These are phyloP conservation scores for Thyatira batis DNA, from an alignment of 2,888 invertebrate species.

Conservation along the genomic window DNA sequence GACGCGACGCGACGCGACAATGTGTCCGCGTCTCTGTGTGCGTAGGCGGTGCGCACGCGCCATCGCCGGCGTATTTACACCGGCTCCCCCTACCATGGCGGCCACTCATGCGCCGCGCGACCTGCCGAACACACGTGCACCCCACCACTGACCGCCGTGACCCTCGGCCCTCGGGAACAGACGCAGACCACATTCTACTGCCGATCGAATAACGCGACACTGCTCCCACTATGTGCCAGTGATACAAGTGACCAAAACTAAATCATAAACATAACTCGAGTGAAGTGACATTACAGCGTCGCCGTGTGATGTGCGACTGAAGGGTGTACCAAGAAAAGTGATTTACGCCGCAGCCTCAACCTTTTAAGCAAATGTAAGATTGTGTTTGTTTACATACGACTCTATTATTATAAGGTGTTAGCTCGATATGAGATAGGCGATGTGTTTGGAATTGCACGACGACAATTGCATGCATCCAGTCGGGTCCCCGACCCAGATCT, in stretches of 20 bases:
- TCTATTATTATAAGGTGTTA: slow-evolving; percentile 17
- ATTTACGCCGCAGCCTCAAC: slow-evolving; percentile 75
- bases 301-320: slow-evolving; percentile 74
- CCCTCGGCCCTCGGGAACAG: slow-evolving; percentile 43
- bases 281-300: slow-evolving; percentile 66
- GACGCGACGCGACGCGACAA: slow-evolving; percentile 26
- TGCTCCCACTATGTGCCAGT: slow-evolving; percentile 72
- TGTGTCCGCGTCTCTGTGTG: slow-evolving; percentile 52
- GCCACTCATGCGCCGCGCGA: slow-evolving; percentile 80
- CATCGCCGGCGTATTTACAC: slow-evolving; percentile 75
- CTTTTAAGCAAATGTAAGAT: slow-evolving; percentile 76
- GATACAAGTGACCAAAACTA: slow-evolving; percentile 61
- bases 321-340: slow-evolving; percentile 56
- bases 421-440: slow-evolving; percentile 18
- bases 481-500: slow-evolving; percentile 76
- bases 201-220: slow-evolving; percentile 49
- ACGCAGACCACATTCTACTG: slow-evolving; percentile 47
- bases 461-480: slow-evolving; percentile 44
- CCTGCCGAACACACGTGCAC: slow-evolving; percentile 75
- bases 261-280: slow-evolving; percentile 34
- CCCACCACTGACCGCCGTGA: slow-evolving; percentile 62
- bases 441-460: slow-evolving; percentile 22
- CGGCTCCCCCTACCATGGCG: slow-evolving; percentile 78
- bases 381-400: slow-evolving; percentile 52
- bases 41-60: slow-evolving; percentile 71